phyloP scores from a whole-genome alignment of 1,140 invertebrate species.

The Bombus confusus region DNA sequence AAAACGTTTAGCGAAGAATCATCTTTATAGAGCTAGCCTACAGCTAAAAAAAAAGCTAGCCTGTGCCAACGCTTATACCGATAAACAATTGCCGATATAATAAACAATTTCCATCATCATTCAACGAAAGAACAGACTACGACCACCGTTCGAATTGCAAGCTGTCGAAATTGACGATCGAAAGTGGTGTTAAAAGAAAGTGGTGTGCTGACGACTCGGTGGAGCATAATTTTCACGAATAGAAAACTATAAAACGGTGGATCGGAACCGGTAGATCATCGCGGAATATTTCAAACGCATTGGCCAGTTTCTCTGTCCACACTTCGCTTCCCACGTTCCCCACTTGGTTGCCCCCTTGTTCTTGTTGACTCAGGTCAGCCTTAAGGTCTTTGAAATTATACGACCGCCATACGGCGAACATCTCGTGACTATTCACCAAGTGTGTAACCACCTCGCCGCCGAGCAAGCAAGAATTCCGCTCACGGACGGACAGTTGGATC shows the following conservation, averaged over 20 bases:
- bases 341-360: conserved; percentile 17
- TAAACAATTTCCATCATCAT: neutral
- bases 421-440: conserved; percentile 63
- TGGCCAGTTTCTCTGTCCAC: conserved; percentile 38
- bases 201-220: too few species aligned
- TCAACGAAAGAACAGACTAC: neutral
- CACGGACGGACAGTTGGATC: conserved; percentile 25
- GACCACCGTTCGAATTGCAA: neutral
- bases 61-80: neutral
- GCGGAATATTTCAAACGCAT: conserved; percentile 51
- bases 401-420: conserved; percentile 46
- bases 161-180: neutral
- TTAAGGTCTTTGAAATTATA: conserved; percentile 68
- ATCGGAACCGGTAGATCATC: neutral
- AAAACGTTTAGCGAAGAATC: too few species aligned
- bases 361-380: conserved; percentile 69
- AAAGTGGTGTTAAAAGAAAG: neutral
- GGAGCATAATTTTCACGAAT: neutral
- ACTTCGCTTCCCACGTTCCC: conserved; percentile 61
- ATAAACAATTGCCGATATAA: neutral
- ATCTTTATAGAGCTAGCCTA: too few species aligned
- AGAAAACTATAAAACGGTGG: neutral
- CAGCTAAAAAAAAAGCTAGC: too few species aligned
- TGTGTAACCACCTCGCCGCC: conserved; percentile 43
- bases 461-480: conserved; percentile 44